A percentile compares a stretch with the other conserved stretches of the same genome.
These are phyloP conservation scores for Pseudocheirus occidentalis DNA, from an alignment of 2,797 vertebrate species.

Conservation along the genomic window DNA sequence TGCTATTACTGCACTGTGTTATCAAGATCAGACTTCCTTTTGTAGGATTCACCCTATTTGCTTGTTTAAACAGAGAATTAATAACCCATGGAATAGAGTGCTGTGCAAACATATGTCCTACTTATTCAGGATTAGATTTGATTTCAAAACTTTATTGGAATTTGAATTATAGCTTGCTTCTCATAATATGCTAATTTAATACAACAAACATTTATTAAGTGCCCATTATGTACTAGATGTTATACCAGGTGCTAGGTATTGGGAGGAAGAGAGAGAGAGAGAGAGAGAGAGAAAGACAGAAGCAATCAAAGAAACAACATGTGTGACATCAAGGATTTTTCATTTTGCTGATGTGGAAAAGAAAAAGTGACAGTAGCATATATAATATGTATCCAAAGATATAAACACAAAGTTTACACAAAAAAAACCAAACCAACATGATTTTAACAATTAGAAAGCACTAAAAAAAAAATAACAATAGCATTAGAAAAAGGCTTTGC, in stretches of 20 bases:
- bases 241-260: neutral
- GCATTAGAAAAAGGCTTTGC: neutral
- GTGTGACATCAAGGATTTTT: neutral
- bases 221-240: neutral
- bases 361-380: neutral
- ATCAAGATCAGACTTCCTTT: neutral
- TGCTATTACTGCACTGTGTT: neutral
- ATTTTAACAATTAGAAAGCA: neutral
- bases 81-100: neutral
- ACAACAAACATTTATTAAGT: neutral
- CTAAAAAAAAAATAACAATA: neutral
- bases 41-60: neutral
- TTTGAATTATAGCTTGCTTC: neutral
- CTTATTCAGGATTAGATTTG: neutral
- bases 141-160: neutral
- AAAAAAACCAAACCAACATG: neutral
- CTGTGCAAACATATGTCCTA: neutral
- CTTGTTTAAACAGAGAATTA: conserved; percentile 4
- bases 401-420: neutral
- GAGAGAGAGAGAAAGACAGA: neutral
- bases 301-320: neutral
- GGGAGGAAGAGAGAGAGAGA: too few species aligned
- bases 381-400: neutral
- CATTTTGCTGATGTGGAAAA: neutral
- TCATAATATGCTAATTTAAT: neutral